These are phyloP conservation scores for Osmoderma eremita DNA, from an alignment of 2,888 invertebrate genomes.

Conservation along the genomic window DNA sequence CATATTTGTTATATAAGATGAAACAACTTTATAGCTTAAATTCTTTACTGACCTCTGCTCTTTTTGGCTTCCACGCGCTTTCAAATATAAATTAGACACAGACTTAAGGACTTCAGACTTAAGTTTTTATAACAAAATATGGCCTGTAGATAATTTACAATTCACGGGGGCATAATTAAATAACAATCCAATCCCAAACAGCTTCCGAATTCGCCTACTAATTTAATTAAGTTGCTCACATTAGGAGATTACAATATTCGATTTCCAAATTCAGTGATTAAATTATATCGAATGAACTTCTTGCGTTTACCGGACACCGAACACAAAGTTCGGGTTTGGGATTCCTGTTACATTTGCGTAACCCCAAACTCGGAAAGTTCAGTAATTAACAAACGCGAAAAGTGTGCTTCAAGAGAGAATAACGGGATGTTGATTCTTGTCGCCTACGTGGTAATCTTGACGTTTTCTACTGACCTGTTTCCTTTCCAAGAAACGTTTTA, in stretches of 20 bases:
- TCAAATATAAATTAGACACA: no score
- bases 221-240: constrained; percentile 11
- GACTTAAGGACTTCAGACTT: no score
- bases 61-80: no score
- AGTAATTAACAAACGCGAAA: constrained; percentile 25
- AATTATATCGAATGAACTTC: constrained; percentile 31
- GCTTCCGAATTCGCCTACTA: background rate
- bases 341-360: constrained; percentile 18
- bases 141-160: no score
- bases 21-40: no score
- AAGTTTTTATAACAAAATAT: no score
- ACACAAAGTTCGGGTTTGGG: constrained; percentile 20
- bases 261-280: constrained; percentile 22
- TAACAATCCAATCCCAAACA: no score
- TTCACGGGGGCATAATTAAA: no score
- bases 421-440: constrained; percentile 15
- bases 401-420: background rate
- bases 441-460: background rate
- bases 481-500: no score
- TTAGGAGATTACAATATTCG: constrained; percentile 25
- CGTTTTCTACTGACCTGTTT: no score
- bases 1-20: no score
- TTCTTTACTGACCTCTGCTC: no score
- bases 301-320: constrained; percentile 11
- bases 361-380: constrained; percentile 7